Conservation (phyloP, 35 echinoderm and acorn worm species). For the Lytechinus variegatus region DNA sequence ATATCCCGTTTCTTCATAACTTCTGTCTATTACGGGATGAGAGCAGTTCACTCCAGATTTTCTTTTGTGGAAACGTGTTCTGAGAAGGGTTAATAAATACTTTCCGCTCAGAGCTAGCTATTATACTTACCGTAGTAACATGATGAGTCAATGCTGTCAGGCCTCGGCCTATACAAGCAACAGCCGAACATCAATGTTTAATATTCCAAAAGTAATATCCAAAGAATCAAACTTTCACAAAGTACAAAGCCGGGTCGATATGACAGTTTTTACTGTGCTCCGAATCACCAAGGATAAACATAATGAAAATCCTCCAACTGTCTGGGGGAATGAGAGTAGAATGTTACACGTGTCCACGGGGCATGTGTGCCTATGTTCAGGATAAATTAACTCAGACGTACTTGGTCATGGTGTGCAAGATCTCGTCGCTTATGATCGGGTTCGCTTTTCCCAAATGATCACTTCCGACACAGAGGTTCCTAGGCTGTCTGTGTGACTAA, state of each 20-base stretch:
- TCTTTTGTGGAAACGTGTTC: not conserved
- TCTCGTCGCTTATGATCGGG: not conserved
- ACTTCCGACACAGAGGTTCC: constrained; percentile 34
- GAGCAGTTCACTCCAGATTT: not conserved
- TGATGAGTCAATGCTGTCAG: constrained; percentile 34
- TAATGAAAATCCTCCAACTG: not conserved
- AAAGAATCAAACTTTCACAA: not conserved
- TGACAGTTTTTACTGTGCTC: not conserved
- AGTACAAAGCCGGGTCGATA: not conserved
- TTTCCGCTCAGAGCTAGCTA: not conserved
- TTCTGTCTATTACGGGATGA: not conserved
- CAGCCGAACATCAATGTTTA: constrained; percentile 36
- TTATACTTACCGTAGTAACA: constrained; percentile 39
- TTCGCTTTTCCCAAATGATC: constrained; percentile 24
- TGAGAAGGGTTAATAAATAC: not conserved
- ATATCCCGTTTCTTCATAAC: not conserved
- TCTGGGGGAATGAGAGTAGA: not conserved
- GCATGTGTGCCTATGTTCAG: not conserved
- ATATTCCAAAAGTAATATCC: constrained; percentile 35
- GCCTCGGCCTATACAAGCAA: constrained; percentile 36
- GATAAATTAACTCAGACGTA: not conserved
- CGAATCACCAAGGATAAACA: not conserved
- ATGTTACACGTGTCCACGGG: not conserved
- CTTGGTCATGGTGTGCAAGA: not conserved
- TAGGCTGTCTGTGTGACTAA: constrained; percentile 51